phyloP scores from a whole-genome alignment of 2,113 vertebrate species.

The Myodes glareolus region DNA sequence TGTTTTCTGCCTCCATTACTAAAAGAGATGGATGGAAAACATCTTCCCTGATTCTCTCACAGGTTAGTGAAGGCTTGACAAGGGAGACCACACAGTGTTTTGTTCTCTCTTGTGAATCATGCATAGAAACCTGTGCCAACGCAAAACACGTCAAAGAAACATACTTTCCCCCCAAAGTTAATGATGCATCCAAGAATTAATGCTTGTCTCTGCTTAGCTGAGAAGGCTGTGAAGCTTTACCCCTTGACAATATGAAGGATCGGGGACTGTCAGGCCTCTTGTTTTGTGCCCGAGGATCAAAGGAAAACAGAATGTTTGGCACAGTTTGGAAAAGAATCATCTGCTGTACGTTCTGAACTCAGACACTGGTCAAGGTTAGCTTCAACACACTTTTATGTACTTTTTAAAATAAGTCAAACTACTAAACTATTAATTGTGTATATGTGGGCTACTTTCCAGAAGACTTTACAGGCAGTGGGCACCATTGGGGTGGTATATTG shows the following conservation, averaged over 20 bases:
- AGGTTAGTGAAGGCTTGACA: neutral
- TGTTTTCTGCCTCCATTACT: neutral
- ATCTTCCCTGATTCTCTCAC: neutral
- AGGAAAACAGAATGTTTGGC: neutral
- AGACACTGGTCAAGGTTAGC: neutral
- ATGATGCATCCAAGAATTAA: neutral
- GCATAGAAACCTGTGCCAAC: neutral
- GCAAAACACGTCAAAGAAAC: neutral
- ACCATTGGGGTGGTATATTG: neutral
- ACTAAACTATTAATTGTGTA: neutral
- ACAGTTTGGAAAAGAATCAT: neutral
- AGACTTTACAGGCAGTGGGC: neutral
- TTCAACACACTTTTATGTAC: neutral
- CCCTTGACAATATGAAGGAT: neutral
- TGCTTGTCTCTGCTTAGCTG: neutral
- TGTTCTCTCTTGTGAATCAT: neutral
- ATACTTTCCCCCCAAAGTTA: neutral
- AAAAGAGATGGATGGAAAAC: neutral
- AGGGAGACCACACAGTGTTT: neutral
- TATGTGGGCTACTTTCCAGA: neutral
- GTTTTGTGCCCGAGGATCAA: neutral
- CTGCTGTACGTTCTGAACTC: neutral
- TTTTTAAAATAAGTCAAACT: neutral
- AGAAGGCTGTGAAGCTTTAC: neutral
- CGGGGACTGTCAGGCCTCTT: rapidly evolving